Conservation (phyloP, 2,797 vertebrate species). For the Arctocebus calabarensis region DNA sequence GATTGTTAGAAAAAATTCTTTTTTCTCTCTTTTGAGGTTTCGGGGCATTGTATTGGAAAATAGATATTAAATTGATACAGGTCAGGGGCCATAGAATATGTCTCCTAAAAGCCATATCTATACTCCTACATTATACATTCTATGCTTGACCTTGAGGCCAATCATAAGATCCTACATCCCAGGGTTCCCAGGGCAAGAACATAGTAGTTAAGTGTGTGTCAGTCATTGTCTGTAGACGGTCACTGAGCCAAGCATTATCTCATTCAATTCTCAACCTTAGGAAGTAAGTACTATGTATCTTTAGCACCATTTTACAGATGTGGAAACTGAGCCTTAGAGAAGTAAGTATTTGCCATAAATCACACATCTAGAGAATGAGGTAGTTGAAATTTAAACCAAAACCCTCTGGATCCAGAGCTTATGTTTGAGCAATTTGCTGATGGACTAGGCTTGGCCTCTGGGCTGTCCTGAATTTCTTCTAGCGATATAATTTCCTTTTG, state of each 20-base stretch:
- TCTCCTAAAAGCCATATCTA: not conserved
- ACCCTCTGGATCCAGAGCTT: not conserved
- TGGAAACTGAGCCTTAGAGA: conserved; percentile 2
- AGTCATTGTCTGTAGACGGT: not conserved
- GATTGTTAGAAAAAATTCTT: not conserved
- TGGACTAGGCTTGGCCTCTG: not conserved
- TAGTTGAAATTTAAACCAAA: not conserved
- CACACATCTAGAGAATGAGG: not conserved
- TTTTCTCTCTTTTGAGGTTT: not conserved
- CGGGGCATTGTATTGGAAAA: not conserved
- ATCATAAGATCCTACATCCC: not conserved
- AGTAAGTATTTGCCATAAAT: not conserved
- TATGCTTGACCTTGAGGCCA: conserved; percentile 38
- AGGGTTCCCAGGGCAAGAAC: not conserved
- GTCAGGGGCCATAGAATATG: not conserved
- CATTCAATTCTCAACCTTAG: not conserved
- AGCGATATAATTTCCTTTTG: too few species aligned
- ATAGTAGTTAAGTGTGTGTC: not conserved
- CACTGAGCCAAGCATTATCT: not conserved
- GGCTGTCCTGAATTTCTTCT: not conserved
- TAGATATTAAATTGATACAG: not conserved
- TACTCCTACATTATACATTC: not conserved
- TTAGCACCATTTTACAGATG: not conserved
- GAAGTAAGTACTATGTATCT: not conserved
- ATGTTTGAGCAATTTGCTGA: not conserved